A percentile compares a stretch with the other conserved stretches of the same genome.
phyloP scores from a whole-genome alignment of 2,888 invertebrate species.

The Cantharis rufa region DNA sequence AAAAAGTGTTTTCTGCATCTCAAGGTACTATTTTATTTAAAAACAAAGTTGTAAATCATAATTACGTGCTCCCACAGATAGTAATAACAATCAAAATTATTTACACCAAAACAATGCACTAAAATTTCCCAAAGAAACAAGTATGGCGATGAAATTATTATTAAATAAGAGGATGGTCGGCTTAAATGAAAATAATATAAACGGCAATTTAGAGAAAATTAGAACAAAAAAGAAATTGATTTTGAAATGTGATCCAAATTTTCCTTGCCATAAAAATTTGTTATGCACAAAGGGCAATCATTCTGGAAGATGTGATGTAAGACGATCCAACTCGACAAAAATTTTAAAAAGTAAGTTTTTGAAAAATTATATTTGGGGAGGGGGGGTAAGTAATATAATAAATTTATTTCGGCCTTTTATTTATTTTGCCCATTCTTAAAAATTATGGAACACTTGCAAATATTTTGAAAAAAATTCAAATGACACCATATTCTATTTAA shows the following conservation, averaged over 20 bases:
- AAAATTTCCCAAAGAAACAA: slow-evolving; percentile 43
- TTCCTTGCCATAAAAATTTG: slow-evolving; percentile 38
- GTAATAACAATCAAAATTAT: not conserved
- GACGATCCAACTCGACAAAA: not conserved
- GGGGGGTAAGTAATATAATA: not conserved
- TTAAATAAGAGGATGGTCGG: slow-evolving; percentile 14
- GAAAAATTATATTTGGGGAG: not conserved
- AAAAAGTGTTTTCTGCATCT: not conserved
- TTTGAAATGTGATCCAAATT: not conserved
- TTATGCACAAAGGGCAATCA: slow-evolving; percentile 37
- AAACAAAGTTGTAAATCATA: not conserved
- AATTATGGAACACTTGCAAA: not conserved
- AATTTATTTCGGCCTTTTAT: no score
- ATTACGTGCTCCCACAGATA: not conserved
- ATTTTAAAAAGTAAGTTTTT: not conserved
- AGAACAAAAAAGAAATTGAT: slow-evolving; percentile 1
- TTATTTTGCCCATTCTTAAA: not conserved
- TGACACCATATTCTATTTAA: not conserved
- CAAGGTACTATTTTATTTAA: not conserved
- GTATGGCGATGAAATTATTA: slow-evolving; percentile 39
- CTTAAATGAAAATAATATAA: not conserved
- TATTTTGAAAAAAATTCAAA: not conserved
- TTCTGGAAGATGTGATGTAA: slow-evolving; percentile 29
- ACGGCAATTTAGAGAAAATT: not conserved
- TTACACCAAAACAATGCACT: slow-evolving; percentile 2